Conservation (phyloP, 2,113 vertebrate species). For the Clarias batrachus region DNA sequence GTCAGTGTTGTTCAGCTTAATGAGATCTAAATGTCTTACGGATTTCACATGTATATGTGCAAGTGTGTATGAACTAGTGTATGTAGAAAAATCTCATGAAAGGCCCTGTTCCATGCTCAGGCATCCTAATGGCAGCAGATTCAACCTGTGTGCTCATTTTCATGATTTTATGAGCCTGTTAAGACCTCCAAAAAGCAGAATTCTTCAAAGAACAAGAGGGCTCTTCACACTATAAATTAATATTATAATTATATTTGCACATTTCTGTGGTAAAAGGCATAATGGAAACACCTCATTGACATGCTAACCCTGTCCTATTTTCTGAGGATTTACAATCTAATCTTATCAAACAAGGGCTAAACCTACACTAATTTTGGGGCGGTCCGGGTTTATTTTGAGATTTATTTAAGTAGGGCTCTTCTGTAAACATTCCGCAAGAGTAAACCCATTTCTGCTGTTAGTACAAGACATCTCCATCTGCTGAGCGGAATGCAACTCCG, state of each 20-base stretch:
- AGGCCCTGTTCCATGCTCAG: too few species aligned
- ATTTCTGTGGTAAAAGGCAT: not conserved
- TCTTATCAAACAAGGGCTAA: not conserved
- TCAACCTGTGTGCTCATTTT: too few species aligned
- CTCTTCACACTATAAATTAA: not conserved
- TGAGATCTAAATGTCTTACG: too few species aligned
- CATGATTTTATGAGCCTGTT: too few species aligned
- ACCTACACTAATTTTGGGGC: not conserved
- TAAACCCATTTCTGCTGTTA: slow-evolving; percentile 40
- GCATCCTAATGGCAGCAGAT: too few species aligned
- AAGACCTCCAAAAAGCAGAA: too few species aligned
- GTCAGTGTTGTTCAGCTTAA: too few species aligned
- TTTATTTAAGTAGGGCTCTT: not conserved
- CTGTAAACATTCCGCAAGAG: slow-evolving; percentile 36
- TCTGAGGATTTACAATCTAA: not conserved
- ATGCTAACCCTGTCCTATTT: not conserved
- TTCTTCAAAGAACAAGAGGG: too few species aligned
- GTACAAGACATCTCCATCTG: slow-evolving; percentile 49
- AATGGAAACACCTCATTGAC: not conserved
- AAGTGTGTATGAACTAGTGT: too few species aligned
- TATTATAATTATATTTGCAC: not conserved
- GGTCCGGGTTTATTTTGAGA: slow-evolving; percentile 11
- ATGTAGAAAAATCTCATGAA: too few species aligned
- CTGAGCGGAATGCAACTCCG: slow-evolving; percentile 47
- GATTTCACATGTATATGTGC: too few species aligned